These are phyloP conservation scores for Teleopsis dalmanni DNA, from an alignment of 1,140 invertebrate species.

Conservation along the genomic window DNA sequence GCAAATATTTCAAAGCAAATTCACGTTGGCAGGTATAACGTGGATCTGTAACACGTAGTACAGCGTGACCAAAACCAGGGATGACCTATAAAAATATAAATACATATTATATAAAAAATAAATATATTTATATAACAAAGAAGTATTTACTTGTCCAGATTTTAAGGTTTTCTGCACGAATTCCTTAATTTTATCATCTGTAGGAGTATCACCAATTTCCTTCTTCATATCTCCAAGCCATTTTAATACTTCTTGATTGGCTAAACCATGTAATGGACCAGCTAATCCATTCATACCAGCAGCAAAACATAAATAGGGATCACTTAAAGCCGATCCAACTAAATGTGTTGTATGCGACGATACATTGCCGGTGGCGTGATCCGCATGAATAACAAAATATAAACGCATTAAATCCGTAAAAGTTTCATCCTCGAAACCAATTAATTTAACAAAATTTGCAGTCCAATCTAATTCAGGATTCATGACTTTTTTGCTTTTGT, in stretches of 20 bases:
- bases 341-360: constrained; percentile 87
- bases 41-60: constrained; percentile 90
- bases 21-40: constrained; percentile 81
- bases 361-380: constrained; percentile 93
- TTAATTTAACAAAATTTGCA: constrained; percentile 81
- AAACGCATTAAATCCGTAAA: constrained; percentile 89
- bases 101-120: not conserved
- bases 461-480: constrained; percentile 86
- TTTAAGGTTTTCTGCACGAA: constrained; percentile 91
- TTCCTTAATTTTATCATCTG: constrained; percentile 77
- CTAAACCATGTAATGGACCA: constrained; percentile 89
- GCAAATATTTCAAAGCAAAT: constrained; percentile 87
- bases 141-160: constrained; percentile 58
- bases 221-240: constrained; percentile 71
- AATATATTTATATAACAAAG: not conserved
- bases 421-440: constrained; percentile 74
- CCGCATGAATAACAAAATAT: constrained; percentile 90
- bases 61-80: constrained; percentile 93
- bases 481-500: constrained; percentile 73
- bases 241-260: constrained; percentile 85
- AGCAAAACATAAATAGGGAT: constrained; percentile 87
- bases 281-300: constrained; percentile 89
- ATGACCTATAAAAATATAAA: constrained; percentile 54
- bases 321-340: constrained; percentile 87
- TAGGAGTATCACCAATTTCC: constrained; percentile 69